Base-by-base conservation (phyloP, 1,140 invertebrate species). In the Magallana ariakensis region DNA sequence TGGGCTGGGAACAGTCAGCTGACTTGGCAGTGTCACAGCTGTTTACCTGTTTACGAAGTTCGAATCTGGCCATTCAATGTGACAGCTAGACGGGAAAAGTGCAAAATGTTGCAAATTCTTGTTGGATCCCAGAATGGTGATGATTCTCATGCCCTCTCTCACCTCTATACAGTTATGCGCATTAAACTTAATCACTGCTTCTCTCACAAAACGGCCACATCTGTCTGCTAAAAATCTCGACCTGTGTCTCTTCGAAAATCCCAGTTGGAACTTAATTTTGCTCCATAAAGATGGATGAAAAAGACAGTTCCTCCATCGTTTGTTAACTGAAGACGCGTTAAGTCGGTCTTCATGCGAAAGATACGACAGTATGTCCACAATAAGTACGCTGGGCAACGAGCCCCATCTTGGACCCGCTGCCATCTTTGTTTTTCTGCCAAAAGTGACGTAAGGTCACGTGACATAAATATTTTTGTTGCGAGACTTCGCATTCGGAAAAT, bases 231-330 rank as follows among this genome's bases (percentile, higher is more conserved):
- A 91, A 91, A 95, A 95, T 85, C 91, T 93, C 89, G 90, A 84
- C 91, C 93, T 89, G 94, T 95, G 89, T 91, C 93, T 91, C 93
- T 92, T 91, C 87, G 92, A 94, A 80, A 95, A 93, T 90, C 91
- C 92, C 55, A 95, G 91, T 85, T 93, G 92, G 84, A 95, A 93
- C 85, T 92, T 86, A 46, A 95, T 90, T 56, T 95, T 94, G 86
- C 95, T 95, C 96, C 96, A 96, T 85, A 96, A 95, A 87, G 94
- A 95, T 88, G 96, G 96, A 92, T 96, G 96, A 91, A 96, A 96
- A 53, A 96, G 94, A 86, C 95, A 95, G 83, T 93, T 94, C 91
- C 96, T 95, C 96, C 96, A 96, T 93, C 96, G 95, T 93, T 94
- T 96, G 92, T 96, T 96, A 46, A 95, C 95, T 90, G 96, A 95